Evolutionary conservation across 2,797 vertebrate genomes (phyloP).

Genomic region (Vespertilio murinus): DNA sequence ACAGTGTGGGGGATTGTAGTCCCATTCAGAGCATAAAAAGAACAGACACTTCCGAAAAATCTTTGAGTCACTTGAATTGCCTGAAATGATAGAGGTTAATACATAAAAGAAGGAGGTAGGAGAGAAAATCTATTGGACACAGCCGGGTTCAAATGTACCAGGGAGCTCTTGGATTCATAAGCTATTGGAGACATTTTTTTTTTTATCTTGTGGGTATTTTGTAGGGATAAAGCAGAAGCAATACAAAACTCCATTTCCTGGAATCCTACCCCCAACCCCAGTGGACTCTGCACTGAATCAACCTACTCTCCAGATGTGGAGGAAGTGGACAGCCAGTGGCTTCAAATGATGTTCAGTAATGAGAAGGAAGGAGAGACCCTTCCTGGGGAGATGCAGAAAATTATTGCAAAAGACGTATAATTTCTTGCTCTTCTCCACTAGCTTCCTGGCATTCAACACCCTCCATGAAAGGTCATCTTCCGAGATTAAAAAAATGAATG

Average conservation of each 20-base stretch:
- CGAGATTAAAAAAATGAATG: constrained; percentile 66
- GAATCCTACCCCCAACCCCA: neutral
- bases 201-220: constrained; percentile 41
- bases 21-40: constrained; percentile 67
- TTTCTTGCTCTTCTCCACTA: constrained; percentile 7
- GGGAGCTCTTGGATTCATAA: constrained; percentile 10
- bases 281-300: constrained; percentile 22
- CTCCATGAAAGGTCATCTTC: constrained; percentile 58
- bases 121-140: neutral
- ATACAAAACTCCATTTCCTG: neutral
- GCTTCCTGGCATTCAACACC: neutral
- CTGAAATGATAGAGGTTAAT: constrained; percentile 65
- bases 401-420: constrained; percentile 35
- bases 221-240: constrained; percentile 14
- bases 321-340: neutral
- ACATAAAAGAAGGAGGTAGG: constrained; percentile 51
- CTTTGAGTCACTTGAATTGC: constrained; percentile 51
- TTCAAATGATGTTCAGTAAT: neutral
- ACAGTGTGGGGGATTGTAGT: constrained; percentile 61
- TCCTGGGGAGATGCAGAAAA: constrained; percentile 48
- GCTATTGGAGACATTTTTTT: neutral
- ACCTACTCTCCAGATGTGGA: neutral
- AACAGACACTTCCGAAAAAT: constrained; percentile 67
- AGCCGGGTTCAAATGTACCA: constrained; percentile 31
- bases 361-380: constrained; percentile 11